Evolutionary conservation across 64 coral and sea anemone genomes (phyloP), one percentile per base, ranked within the genome.

Genomic region (Acropora yongei): DNA sequence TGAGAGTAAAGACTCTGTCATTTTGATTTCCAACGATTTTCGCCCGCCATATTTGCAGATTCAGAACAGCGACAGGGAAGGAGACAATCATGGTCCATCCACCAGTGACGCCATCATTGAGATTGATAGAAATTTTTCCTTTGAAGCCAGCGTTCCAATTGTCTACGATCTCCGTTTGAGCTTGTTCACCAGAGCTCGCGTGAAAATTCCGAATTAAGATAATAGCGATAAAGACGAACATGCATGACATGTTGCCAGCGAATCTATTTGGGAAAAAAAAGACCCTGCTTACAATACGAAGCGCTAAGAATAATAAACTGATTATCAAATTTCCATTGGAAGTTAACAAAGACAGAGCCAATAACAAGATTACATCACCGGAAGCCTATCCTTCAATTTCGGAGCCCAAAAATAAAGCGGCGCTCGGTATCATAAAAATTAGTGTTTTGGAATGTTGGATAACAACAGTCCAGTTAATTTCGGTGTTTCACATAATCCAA

Each of bases 51-150:
- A 96, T 93, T 45, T 74, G 19, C n/a, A 96, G 20, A 30, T 68
- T 55, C 7, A 74, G 39, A 79, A 84, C 65, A 47, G 91, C 41
- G 20, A 86, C 89, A 61, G 88, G 80, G 63, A 96, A 96, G 4
- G 75, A 44, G 8, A 96, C 65, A 65, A 72, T 96, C 65, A 96
- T 90, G 57, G 39, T 84, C 95, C 95, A 96, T 7, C 95, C 95
- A 8, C 79, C 67, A 4, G 12, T 57, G 16, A 93, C 95, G 51
- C 80, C 95, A 43, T 76, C 69, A 18, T 86, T 75, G 8, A 92
- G 49, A 5, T 77, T 53, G 5, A 92, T 2, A 20, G 4, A n/a
- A 17, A 92, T 85, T 44, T 77, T 77, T 75, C 82, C 83, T 65
- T 86, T 92, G 72, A 92, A 92, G 6, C 90, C 80, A n/a, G 12